Conservation (phyloP, 2,113 vertebrate genomes). For the Dromiciops gliroides region DNA sequence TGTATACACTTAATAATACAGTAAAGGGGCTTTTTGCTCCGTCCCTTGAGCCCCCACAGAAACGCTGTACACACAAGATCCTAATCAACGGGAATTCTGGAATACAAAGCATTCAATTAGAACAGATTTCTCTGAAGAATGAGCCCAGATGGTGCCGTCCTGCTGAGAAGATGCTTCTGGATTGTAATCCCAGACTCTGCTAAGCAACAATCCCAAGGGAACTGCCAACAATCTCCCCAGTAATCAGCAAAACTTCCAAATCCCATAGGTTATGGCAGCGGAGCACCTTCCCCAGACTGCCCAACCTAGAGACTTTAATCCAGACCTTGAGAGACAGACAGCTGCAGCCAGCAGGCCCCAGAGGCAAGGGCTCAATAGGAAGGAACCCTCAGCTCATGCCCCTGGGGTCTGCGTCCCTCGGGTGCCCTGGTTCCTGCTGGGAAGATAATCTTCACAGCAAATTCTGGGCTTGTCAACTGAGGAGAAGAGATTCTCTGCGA, state of each 20-base stretch:
- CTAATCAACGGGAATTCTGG: conserved; percentile 25
- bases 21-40: conserved; percentile 20
- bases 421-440: not conserved
- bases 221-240: conserved; percentile 6
- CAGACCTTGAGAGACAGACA: not conserved
- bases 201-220: conserved; percentile 51
- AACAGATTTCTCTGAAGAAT: not conserved
- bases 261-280: not conserved
- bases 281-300: not conserved
- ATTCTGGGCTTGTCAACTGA: not conserved
- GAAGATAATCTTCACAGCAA: not conserved
- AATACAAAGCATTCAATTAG: conserved; percentile 1
- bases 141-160: conserved; percentile 41
- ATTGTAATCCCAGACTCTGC: conserved; percentile 45
- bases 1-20: conserved; percentile 1
- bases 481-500: not conserved
- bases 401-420: not conserved
- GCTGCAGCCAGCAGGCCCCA: not conserved
- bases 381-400: not conserved
- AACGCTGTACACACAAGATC: not conserved
- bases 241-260: not conserved
- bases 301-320: too few relatives aligned
- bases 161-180: conserved; percentile 5
- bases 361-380: not conserved
- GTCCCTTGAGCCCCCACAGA: not conserved